Conservation (phyloP, 2,113 vertebrate species). For the Peromyscus californicus region DNA sequence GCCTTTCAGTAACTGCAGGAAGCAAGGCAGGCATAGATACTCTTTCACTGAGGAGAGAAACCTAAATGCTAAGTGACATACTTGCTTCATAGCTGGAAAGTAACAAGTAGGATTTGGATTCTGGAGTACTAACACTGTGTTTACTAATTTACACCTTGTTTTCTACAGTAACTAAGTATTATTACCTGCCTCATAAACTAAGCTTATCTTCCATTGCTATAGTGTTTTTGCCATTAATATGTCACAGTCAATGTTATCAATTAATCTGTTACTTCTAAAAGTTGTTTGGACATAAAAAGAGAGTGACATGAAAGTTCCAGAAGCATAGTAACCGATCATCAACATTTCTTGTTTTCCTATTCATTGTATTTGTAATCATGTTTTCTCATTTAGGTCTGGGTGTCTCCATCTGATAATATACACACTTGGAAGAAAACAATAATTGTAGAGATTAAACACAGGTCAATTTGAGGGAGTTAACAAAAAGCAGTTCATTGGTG, state of each 20-base stretch:
- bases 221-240: constrained; percentile 21
- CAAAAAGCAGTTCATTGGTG: neutral
- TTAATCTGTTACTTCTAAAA: neutral
- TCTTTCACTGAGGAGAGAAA: neutral
- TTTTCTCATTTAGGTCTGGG: neutral
- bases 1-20: neutral
- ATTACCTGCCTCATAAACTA: neutral
- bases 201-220: neutral
- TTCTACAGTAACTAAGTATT: neutral
- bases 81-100: neutral
- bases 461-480: neutral
- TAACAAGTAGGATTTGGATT: neutral
- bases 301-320: neutral
- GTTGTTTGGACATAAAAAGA: neutral
- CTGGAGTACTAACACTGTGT: neutral
- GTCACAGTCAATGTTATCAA: neutral
- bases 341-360: constrained; percentile 7
- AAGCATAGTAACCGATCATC: too few relatives aligned
- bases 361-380: neutral
- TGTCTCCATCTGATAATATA: neutral
- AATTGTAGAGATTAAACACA: neutral
- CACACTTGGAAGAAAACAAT: neutral
- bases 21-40: neutral
- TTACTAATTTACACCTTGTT: neutral
- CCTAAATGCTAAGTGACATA: neutral